phyloP scores from a whole-genome alignment of 2,797 vertebrate species.

The Lindbergichthys nudifrons region DNA sequence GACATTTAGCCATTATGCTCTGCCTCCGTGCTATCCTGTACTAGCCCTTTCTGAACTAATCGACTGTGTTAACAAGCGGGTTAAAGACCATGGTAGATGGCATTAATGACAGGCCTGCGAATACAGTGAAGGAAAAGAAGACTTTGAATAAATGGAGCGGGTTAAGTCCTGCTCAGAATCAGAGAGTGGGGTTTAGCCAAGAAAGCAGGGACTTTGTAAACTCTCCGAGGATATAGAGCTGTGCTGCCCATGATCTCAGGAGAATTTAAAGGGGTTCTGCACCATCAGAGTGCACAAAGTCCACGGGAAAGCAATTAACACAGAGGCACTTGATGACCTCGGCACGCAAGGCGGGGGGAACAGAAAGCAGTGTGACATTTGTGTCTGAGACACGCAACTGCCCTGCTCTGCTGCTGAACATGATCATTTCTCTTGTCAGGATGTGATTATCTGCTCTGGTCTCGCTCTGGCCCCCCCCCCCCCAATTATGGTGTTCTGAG shows the following conservation, averaged over 20 bases:
- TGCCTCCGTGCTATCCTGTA: conserved; percentile 33
- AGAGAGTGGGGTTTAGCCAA: conserved; percentile 15
- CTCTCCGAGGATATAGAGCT: conserved; percentile 25
- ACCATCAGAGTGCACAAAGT: conserved; percentile 44
- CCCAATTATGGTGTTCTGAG: conserved; percentile 58
- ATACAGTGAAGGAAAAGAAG: conserved; percentile 42
- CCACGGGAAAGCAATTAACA: conserved; percentile 67
- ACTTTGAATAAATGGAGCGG: conserved; percentile 37
- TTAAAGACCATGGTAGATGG: conserved; percentile 59
- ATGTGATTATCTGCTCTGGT: conserved; percentile 73
- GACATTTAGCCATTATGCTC: conserved; percentile 71
- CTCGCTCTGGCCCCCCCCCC: conserved; percentile 12
- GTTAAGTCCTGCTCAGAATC: conserved; percentile 24
- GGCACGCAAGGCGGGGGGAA: conserved; percentile 35
- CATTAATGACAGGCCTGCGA: conserved; percentile 52
- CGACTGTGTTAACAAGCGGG: conserved; percentile 68
- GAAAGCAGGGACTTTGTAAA: conserved; percentile 25
- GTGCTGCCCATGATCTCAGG: conserved; percentile 30
- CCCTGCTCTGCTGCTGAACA: conserved; percentile 57
- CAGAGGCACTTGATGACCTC: conserved; percentile 58
- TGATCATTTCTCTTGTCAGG: conserved; percentile 74
- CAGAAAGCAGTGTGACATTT: conserved; percentile 69
- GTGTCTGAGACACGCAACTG: conserved; percentile 54
- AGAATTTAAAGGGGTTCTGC: conserved; percentile 36
- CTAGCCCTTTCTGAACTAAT: conserved; percentile 60